phyloP scores from a whole-genome alignment of 2,888 invertebrate genomes.

The Lypha dubia region DNA sequence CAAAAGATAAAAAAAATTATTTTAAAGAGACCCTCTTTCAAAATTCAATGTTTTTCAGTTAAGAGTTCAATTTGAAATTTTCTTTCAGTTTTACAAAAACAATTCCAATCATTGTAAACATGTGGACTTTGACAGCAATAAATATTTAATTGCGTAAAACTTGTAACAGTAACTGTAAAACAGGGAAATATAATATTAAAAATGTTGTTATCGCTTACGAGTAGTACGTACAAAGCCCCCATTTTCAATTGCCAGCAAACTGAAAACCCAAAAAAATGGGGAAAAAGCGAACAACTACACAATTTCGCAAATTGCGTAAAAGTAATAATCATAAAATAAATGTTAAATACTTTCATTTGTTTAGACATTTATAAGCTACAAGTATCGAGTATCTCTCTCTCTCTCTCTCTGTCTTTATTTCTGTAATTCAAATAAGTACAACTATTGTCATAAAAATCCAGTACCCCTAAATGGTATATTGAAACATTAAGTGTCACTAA shows the following conservation, averaged over 20 bases:
- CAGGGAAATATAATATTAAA: slow-evolving; percentile 1
- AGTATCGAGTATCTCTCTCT: slow-evolving; percentile 1
- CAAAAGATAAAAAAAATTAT: slow-evolving; percentile 53
- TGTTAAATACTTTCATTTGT: slow-evolving; percentile 63
- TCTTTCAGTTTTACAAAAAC: slow-evolving; percentile 7
- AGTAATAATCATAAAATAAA: slow-evolving; percentile 70
- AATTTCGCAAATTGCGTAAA: slow-evolving; percentile 50
- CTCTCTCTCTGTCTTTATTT: no score
- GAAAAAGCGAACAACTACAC: neutral
- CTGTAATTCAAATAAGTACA: neutral
- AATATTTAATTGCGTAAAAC: slow-evolving; percentile 46
- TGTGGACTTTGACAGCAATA: slow-evolving; percentile 43
- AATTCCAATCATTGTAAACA: slow-evolving; percentile 25
- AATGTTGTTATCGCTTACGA: slow-evolving; percentile 34
- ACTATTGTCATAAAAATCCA: slow-evolving; percentile 36
- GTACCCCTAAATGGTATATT: slow-evolving; percentile 30
- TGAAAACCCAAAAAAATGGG: neutral
- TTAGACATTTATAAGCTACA: slow-evolving; percentile 13
- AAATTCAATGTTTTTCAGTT: slow-evolving; percentile 43
- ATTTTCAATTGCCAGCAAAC: neutral
- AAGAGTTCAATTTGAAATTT: slow-evolving; percentile 4
- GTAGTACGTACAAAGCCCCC: neutral
- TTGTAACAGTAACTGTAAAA: slow-evolving; percentile 13
- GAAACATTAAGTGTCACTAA: slow-evolving; percentile 57
- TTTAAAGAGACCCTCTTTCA: slow-evolving; percentile 54